A percentile compares a stretch with the other conserved stretches of the same genome.
phyloP scores from a whole-genome alignment of 2,797 vertebrate genomes.

The Tinamus major region DNA sequence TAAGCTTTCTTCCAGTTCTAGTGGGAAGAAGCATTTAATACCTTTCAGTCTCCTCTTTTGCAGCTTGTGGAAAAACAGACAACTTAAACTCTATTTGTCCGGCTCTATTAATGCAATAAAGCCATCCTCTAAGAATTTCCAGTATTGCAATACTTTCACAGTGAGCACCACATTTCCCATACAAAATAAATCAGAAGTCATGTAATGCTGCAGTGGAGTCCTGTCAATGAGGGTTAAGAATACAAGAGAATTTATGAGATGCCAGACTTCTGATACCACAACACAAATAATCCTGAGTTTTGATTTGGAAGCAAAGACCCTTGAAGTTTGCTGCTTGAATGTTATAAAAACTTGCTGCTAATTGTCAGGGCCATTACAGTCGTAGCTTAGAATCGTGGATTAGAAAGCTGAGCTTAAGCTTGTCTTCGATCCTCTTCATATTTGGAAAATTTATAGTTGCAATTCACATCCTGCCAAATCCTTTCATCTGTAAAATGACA shows the following conservation, averaged over 20 bases:
- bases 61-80: neutral
- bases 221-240: slow-evolving; percentile 53
- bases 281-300: slow-evolving; percentile 9
- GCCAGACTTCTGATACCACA: neutral
- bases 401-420: neutral
- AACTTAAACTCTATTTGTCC: slow-evolving; percentile 19
- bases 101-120: slow-evolving; percentile 48
- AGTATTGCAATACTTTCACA: slow-evolving; percentile 17
- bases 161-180: neutral
- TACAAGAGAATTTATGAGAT: slow-evolving; percentile 54
- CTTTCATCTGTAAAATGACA: slow-evolving; percentile 59
- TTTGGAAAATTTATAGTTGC: slow-evolving; percentile 40
- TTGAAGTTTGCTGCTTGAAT: slow-evolving; percentile 40
- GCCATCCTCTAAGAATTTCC: slow-evolving; percentile 40
- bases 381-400: neutral
- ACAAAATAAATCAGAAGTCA: slow-evolving; percentile 56
- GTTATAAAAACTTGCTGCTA: slow-evolving; percentile 53
- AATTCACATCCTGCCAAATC: slow-evolving; percentile 49
- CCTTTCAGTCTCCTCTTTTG: slow-evolving; percentile 3
- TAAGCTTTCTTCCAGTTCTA: neutral
- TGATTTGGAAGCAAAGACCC: slow-evolving; percentile 60
- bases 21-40: neutral
- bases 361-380: slow-evolving; percentile 48
- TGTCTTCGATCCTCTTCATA: slow-evolving; percentile 4
- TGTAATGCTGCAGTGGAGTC: slow-evolving; percentile 26